Evolutionary conservation across 2,113 vertebrate genomes (phyloP), one percentile per base, ranked within the genome.

Genomic region (Pseudorhombus dupliciocellatus): DNA sequence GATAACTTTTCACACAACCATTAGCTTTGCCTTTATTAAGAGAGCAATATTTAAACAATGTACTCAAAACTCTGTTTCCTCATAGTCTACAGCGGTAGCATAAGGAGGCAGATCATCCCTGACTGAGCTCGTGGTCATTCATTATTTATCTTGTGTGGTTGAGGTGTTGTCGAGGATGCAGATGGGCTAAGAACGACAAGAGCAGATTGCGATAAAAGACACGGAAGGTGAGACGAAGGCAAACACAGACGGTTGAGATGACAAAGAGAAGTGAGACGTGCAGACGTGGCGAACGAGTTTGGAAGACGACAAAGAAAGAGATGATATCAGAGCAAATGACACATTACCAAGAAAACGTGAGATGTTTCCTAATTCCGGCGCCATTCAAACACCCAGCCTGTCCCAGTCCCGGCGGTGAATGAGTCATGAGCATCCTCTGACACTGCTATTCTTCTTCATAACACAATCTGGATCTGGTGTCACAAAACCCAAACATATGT

Each of bases 251-350:
- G 34, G 30, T 82, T 73, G 46, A 70, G 55, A 80, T 26, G 34
- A 68, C 21, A 52, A 54, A 31, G 54, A 70, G 50, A 67, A 24
- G 26, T 8, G 21, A 69, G 63, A 83, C 42, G 26, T 73, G 54
- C 22, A 48, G 55, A 86, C 54, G 46, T 11, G 69, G 22, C 68
- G 18, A 73, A 53, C 3, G 48, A 75, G 24, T 48, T 15, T 20
- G 57, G 74, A 48, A 55, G 74, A 48, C 40, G 20, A 64, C 52
- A 68, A 79, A 73, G 21, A 73, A 62, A 59, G 44, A 72, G 74
- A 88, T 77, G 11, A 81, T 79, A 82, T 77, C 75, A 56, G 55
- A 75, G 75, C 50, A 74, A 80, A 82, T 72, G 63, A 78, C 70
- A 66, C 63, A 80, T 80, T 75, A 70, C 74, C 74, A 75, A 79